Percentiles rank a stretch among this genome's conserved stretches.
Evolutionary conservation across 1,140 invertebrate genomes (phyloP).

Genomic region (Aphelinus atriplicis): DNA sequence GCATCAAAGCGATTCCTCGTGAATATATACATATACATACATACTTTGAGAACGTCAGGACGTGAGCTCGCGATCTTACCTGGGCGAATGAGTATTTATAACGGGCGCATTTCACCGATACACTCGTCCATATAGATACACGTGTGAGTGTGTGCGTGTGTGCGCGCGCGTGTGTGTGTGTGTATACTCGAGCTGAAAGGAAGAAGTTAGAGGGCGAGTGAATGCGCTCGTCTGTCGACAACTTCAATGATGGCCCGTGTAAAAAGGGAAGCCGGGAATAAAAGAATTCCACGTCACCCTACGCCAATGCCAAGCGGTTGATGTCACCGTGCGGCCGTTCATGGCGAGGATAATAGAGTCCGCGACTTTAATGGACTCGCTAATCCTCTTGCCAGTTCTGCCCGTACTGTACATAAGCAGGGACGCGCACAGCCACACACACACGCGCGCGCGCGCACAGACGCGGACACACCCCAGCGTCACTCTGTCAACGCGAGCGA

Average conservation of each 20-base stretch:
- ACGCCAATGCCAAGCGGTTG: constrained; percentile 57
- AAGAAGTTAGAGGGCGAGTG: constrained; percentile 23
- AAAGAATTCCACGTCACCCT: constrained; percentile 40
- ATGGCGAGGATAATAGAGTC: constrained; percentile 62
- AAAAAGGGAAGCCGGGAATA: constrained; percentile 14
- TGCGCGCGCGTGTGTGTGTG: too few species aligned
- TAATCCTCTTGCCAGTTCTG: constrained; percentile 66
- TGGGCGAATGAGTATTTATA: not conserved
- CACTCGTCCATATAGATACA: too few species aligned
- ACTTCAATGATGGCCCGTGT: not conserved
- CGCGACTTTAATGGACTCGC: constrained; percentile 69
- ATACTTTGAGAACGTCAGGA: too few species aligned
- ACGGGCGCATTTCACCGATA: constrained; percentile 11
- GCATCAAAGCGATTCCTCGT: too few species aligned
- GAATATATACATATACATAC: too few species aligned
- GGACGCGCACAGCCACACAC: not conserved
- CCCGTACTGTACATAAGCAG: constrained; percentile 22
- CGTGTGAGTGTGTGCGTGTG: too few species aligned
- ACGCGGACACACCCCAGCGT: not conserved
- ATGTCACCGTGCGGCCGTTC: constrained; percentile 60
- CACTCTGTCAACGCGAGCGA: constrained; percentile 34
- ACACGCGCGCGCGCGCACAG: constrained; percentile 7
- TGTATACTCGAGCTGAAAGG: not conserved
- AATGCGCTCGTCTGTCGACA: not conserved
- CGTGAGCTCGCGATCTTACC: too few species aligned